phyloP scores from a whole-genome alignment of 2,888 invertebrate genomes.

The Zelleria hepariella region DNA sequence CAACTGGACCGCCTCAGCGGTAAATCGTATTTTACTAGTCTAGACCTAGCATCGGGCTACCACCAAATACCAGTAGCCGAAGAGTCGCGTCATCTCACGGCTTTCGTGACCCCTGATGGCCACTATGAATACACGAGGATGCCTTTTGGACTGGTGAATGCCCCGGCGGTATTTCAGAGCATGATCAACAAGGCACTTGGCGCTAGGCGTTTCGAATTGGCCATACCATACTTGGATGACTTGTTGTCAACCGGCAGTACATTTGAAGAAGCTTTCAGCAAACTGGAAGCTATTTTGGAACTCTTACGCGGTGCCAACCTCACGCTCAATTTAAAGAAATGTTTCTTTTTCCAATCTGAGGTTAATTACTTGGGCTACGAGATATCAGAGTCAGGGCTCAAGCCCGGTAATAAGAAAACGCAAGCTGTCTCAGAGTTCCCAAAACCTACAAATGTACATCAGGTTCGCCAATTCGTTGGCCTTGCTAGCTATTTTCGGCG shows the following conservation, averaged over 20 bases:
- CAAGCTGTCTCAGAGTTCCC: conserved; percentile 20
- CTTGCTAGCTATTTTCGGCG: conserved; percentile 22
- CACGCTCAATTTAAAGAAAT: conserved; percentile 16
- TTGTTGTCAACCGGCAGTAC: conserved; percentile 16
- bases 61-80: conserved; percentile 22
- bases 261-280: conserved; percentile 7
- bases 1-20: conserved; percentile 20
- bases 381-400: conserved; percentile 17
- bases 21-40: conserved; percentile 18
- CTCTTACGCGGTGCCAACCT: conserved; percentile 8
- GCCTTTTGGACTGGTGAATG: conserved; percentile 20
- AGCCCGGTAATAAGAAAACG: conserved; percentile 19
- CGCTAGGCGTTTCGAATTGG: conserved; percentile 5
- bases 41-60: conserved; percentile 21
- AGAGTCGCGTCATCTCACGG: conserved; percentile 21
- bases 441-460: conserved; percentile 17
- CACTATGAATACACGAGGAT: conserved; percentile 22
- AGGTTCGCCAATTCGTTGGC: conserved; percentile 25
- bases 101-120: conserved; percentile 25
- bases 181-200: conserved; percentile 17
- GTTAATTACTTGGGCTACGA: conserved; percentile 21
- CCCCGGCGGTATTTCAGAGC: conserved; percentile 22
- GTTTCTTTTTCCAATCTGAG: conserved; percentile 16
- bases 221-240: conserved; percentile 22
- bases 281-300: conserved; percentile 10